Evolutionary conservation across 2,113 vertebrate genomes (phyloP).

Genomic region (Athene cunicularia): DNA sequence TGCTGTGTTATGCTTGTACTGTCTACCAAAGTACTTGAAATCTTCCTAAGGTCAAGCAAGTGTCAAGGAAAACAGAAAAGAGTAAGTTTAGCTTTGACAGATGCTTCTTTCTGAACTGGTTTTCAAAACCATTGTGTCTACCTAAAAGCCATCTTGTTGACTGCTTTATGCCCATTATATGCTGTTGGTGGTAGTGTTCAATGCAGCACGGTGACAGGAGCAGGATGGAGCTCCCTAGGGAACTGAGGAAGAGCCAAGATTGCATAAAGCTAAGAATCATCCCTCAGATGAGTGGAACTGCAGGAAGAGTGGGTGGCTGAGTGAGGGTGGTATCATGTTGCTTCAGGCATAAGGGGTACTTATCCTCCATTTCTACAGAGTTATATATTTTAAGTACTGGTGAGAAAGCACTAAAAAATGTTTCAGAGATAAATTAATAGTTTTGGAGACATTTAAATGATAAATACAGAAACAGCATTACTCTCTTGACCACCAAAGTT

Average conservation of each 20-base stretch:
- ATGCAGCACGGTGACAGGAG: background rate
- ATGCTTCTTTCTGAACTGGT: background rate
- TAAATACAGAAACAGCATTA: background rate
- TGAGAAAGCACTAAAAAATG: background rate
- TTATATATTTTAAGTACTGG: background rate
- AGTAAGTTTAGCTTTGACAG: background rate
- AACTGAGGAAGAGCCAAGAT: background rate
- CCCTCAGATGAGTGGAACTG: background rate
- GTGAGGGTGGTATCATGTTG: background rate
- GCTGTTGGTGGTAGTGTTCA: background rate
- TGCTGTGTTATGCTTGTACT: background rate
- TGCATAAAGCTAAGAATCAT: background rate
- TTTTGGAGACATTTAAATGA: background rate
- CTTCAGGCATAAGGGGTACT: background rate
- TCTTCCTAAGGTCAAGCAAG: background rate
- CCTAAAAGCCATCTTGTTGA: background rate
- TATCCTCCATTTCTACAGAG: background rate
- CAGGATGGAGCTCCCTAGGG: background rate
- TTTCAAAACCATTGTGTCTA: background rate
- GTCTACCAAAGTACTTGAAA: background rate
- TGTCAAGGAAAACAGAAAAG: background rate
- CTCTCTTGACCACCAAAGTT: background rate
- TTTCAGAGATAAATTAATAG: background rate
- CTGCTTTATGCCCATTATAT: background rate
- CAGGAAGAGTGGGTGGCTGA: background rate